Base-by-base conservation (phyloP, 2,113 vertebrate species). In the Phalacrocorax brasilianus region DNA sequence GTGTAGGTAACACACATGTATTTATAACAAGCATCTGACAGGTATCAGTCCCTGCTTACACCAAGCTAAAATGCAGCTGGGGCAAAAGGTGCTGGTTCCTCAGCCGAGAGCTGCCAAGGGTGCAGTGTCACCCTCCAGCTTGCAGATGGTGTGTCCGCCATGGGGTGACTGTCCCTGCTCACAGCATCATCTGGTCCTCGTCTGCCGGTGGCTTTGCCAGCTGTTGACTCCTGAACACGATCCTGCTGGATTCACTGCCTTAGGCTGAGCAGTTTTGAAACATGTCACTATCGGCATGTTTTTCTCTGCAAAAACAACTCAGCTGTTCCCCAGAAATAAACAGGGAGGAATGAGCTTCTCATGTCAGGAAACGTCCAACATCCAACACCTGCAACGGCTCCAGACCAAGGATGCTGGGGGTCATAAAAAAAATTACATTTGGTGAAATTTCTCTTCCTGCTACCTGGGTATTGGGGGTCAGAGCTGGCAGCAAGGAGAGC, bases 151-250 rank as follows among this genome's bases (percentile, higher is more conserved):
- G 66, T 32, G 16, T 9, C 33, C 2, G 12, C 52, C 3, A 1
- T 20, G 53, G n/a, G 49, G 5, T 0, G 0, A 16, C 40, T 47
- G 28, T 65, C 62, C 14, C 3, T 40, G 24, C 76, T 52, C 1
- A 0, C 0, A 0, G 52, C 26, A 32, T 9, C 24, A 28, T 1
- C 44, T 8, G 1, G 16, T 12, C 70, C 35, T 81, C 3, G 5
- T 45, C 14, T 35, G 73, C 18, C 10, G 1, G 14, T 45, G 50
- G n/a, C 33, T 62, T 50, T 56, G 19, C 63, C 63, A 66, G 45
- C 47, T 55, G 59, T 10, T 92, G 72, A 12, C 7, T 70, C 75
- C 56, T 26, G 26, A 66, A 9, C 11, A 20, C 2, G 2, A 14
- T 68, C 40, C 27, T 56, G 33, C 27, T 56, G 67, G 26, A 23